Percentiles rank a stretch among this genome's conserved stretches.
Conservation (phyloP, 2,797 vertebrate species). For the Spinibarbus caldwelli region DNA sequence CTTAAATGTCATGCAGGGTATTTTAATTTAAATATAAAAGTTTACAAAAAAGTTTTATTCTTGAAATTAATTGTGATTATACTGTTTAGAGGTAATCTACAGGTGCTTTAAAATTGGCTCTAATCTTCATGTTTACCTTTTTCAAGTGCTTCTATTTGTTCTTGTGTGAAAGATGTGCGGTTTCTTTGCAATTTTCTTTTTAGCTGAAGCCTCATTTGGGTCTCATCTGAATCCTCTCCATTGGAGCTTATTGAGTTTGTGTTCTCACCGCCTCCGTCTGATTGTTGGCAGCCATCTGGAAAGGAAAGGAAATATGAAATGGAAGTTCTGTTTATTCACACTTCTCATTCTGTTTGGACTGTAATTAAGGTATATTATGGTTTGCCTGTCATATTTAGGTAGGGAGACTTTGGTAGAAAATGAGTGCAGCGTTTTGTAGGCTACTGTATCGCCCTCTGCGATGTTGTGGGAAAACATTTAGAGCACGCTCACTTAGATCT, state of each 20-base stretch:
- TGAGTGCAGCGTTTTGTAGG: slow-evolving; percentile 7
- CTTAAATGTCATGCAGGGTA: background rate
- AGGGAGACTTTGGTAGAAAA: background rate
- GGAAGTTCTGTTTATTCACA: background rate
- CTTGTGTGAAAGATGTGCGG: slow-evolving; percentile 97
- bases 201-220: slow-evolving; percentile 97
- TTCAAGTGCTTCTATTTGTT: slow-evolving; percentile 98
- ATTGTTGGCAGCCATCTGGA: slow-evolving; percentile 90
- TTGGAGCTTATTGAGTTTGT: slow-evolving; percentile 91
- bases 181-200: slow-evolving; percentile 98
- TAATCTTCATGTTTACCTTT: slow-evolving; percentile 81
- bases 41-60: background rate
- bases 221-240: slow-evolving; percentile 94
- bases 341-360: slow-evolving; percentile 9
- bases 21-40: background rate
- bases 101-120: background rate
- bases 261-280: slow-evolving; percentile 90
- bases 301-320: slow-evolving; percentile 52
- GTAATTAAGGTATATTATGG: slow-evolving; percentile 33
- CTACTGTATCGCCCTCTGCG: slow-evolving; percentile 36
- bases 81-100: background rate
- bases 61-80: background rate
- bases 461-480: slow-evolving; percentile 78
- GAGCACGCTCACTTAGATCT: slow-evolving; percentile 71
- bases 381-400: slow-evolving; percentile 71